Conservation (phyloP, 2,797 vertebrate species). For the Florisuga fusca region DNA sequence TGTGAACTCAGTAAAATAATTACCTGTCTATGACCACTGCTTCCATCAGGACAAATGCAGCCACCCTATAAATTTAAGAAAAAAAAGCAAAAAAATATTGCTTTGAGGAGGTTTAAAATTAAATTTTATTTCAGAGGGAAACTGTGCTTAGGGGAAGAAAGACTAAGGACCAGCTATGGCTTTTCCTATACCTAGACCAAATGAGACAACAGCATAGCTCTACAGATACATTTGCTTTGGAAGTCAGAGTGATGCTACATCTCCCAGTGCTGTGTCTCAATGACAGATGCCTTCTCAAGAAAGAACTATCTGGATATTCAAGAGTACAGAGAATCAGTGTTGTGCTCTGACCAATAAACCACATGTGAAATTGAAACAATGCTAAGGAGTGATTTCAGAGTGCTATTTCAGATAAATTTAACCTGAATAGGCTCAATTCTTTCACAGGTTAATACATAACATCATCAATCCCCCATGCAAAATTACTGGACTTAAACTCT, state of each 20-base stretch:
- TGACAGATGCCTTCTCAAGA: not conserved
- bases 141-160: not conserved
- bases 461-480: not conserved
- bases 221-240: not conserved
- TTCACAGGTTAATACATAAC: not conserved
- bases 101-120: not conserved
- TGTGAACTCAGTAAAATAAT: not conserved
- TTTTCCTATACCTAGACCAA: not conserved
- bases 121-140: not conserved
- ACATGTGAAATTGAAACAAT: not conserved
- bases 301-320: not conserved
- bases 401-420: not conserved
- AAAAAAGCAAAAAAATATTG: not conserved
- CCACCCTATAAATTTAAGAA: slow-evolving; percentile 29
- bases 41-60: slow-evolving; percentile 70
- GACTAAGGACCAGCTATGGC: not conserved
- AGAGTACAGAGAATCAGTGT: not conserved
- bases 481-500: not conserved
- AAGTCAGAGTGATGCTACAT: not conserved
- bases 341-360: not conserved
- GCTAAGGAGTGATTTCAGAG: not conserved
- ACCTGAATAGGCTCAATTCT: not conserved
- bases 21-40: slow-evolving; percentile 58
- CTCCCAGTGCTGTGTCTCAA: not conserved
- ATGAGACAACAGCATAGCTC: not conserved